These are phyloP conservation scores for Herminia tarsipennalis DNA, from an alignment of 2,888 invertebrate species.

Conservation along the genomic window DNA sequence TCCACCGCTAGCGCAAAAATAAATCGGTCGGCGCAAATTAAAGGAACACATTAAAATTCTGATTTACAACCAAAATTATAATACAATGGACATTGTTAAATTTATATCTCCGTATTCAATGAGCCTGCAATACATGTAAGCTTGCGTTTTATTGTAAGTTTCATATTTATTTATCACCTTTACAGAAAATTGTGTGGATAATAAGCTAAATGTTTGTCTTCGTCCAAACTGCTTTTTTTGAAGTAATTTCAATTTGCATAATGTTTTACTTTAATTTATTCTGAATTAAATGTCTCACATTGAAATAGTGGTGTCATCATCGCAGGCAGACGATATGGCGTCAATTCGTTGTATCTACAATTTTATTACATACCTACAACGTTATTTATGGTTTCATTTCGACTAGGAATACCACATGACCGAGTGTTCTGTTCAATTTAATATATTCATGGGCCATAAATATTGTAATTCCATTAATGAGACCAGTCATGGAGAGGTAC, in stretches of 20 bases:
- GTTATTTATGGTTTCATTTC: conserved; percentile 57
- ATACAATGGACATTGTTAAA: conserved; percentile 70
- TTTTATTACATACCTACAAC: conserved; percentile 40
- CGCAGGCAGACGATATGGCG: conserved; percentile 63
- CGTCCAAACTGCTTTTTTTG: conserved; percentile 34
- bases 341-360: conserved; percentile 40
- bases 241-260: conserved; percentile 54
- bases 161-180: conserved; percentile 47
- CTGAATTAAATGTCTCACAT: conserved; percentile 53
- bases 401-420: conserved; percentile 39
- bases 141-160: conserved; percentile 52
- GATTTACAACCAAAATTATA: conserved; percentile 73
- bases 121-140: conserved; percentile 53
- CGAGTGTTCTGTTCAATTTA: conserved; percentile 44
- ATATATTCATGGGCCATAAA: conserved; percentile 51
- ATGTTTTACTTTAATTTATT: conserved; percentile 56
- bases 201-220: conserved; percentile 44
- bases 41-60: conserved; percentile 66
- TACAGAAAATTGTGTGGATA: conserved; percentile 38
- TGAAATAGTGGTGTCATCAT: conserved; percentile 61
- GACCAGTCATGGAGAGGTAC: conserved; percentile 31
- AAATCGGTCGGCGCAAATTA: conserved; percentile 66
- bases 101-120: conserved; percentile 67
- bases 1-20: conserved; percentile 57
- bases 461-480: conserved; percentile 36